Evolutionary conservation across 1,140 invertebrate genomes (phyloP).

Genomic region (Paraescarpia echinospica): DNA sequence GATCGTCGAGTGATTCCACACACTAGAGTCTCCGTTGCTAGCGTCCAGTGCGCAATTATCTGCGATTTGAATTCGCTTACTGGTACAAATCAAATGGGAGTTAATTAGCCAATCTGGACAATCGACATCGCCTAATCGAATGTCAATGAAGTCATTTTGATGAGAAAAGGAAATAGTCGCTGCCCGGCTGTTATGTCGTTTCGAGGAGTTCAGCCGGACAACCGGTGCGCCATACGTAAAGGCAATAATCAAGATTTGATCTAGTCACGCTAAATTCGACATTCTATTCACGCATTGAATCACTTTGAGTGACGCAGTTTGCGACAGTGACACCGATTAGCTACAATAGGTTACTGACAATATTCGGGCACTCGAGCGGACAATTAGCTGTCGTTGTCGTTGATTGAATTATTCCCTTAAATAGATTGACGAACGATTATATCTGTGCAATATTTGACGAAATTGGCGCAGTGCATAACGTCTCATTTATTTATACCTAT

Average conservation of each 20-base stretch:
- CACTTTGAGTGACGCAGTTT: neutral
- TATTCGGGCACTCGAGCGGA: neutral
- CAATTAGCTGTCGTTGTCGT: neutral
- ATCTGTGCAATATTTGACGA: neutral
- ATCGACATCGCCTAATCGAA: neutral
- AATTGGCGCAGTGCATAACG: neutral
- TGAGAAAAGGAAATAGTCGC: neutral
- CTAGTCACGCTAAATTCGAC: neutral
- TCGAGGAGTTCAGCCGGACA: neutral
- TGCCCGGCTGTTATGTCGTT: neutral
- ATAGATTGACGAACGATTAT: neutral
- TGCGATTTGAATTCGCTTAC: neutral
- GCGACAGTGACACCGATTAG: neutral
- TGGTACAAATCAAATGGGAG: neutral
- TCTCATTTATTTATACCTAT: neutral
- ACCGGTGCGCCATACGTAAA: neutral
- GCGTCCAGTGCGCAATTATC: neutral
- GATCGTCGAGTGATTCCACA: neutral
- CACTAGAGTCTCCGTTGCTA: neutral
- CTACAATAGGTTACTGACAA: neutral
- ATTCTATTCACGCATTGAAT: neutral
- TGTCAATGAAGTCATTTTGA: conserved; percentile 1
- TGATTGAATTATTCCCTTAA: conserved; percentile 5
- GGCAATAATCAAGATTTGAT: neutral
- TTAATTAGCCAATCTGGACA: conserved; percentile 1